phyloP scores from a whole-genome alignment of 2,888 invertebrate species.

The Dusona sp. region DNA sequence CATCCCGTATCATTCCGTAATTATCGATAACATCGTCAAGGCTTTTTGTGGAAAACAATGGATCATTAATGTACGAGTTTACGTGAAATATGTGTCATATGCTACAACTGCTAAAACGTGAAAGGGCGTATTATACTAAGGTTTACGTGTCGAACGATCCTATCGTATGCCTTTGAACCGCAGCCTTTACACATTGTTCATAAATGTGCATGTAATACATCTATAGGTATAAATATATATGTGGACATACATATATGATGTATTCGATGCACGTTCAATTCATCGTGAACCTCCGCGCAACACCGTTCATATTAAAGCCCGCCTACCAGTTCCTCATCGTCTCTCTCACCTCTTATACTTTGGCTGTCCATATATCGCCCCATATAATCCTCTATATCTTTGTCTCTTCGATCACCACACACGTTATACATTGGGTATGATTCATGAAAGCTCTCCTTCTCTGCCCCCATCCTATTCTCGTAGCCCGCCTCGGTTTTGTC shows the following conservation, averaged over 20 bases:
- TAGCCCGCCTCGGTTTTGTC: slow-evolving; percentile 60
- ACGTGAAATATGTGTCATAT: slow-evolving; percentile 45
- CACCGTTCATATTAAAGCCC: slow-evolving; percentile 56
- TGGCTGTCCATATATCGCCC: slow-evolving; percentile 53
- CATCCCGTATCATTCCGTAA: slow-evolving; percentile 84
- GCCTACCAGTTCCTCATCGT: slow-evolving; percentile 68
- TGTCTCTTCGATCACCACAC: slow-evolving; percentile 67
- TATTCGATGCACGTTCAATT: slow-evolving; percentile 62
- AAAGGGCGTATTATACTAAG: background rate
- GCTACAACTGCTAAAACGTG: background rate
- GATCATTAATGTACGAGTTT: slow-evolving; percentile 80
- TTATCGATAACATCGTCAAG: slow-evolving; percentile 85
- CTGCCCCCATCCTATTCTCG: slow-evolving; percentile 25
- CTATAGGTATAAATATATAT: background rate
- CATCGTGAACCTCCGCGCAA: slow-evolving; percentile 40
- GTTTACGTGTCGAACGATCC: background rate
- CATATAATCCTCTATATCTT: slow-evolving; percentile 58
- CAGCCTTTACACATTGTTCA: background rate
- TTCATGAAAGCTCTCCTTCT: slow-evolving; percentile 66
- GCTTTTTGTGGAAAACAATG: slow-evolving; percentile 83
- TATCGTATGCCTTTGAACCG: slow-evolving; percentile 12
- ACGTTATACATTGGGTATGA: slow-evolving; percentile 70
- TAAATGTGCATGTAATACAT: slow-evolving; percentile 9
- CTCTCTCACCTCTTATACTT: slow-evolving; percentile 50
- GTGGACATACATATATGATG: slow-evolving; percentile 22